Conservation (phyloP, 2,888 invertebrate species). For the Drosophila greeni region DNA sequence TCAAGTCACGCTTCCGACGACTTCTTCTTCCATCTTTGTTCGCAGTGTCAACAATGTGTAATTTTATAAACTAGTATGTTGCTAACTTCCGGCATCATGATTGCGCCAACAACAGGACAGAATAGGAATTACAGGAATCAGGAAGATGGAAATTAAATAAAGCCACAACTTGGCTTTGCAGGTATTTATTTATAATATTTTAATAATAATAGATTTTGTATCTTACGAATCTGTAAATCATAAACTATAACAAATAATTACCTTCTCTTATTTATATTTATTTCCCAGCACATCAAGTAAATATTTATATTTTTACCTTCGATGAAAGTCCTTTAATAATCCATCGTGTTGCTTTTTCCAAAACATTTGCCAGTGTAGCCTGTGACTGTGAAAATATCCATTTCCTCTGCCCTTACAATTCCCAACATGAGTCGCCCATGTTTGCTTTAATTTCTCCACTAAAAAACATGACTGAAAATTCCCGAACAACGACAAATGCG, state of each 20-base stretch:
- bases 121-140: not conserved
- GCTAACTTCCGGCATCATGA: conserved; percentile 40
- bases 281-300: not conserved
- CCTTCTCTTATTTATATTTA: not conserved
- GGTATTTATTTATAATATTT: not conserved
- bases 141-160: not conserved
- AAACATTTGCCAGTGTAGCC: conserved; percentile 7
- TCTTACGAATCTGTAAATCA: too few species aligned
- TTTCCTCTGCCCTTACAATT: conserved; percentile 2
- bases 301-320: too few species aligned
- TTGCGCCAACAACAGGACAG: conserved; percentile 18
- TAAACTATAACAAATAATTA: too few species aligned
- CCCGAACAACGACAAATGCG: conserved; percentile 20
- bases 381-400: conserved; percentile 17
- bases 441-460: conserved; percentile 37
- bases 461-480: conserved; percentile 33
- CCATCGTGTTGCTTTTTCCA: too few species aligned
- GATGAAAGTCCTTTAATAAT: too few species aligned
- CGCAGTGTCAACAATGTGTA: conserved; percentile 40
- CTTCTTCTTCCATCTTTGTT: conserved; percentile 25
- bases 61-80: conserved; percentile 35
- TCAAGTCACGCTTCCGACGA: conserved; percentile 36
- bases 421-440: conserved; percentile 23
- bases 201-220: not conserved
- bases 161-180: not conserved